Conservation (phyloP, 2,113 vertebrate genomes). For the Pelecanoides urinatrix region DNA sequence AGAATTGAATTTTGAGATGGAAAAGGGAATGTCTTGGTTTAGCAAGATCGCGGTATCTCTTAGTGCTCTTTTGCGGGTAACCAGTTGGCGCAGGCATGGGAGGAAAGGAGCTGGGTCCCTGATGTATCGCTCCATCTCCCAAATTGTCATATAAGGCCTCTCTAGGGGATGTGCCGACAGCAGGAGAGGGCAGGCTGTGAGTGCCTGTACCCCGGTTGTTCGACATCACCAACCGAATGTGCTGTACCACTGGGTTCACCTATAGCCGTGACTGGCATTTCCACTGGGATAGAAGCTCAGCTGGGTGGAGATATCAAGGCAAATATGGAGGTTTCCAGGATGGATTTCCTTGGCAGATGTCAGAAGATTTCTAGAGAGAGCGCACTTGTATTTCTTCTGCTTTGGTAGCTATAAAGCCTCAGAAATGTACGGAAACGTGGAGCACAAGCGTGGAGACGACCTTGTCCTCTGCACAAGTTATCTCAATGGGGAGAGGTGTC, state of each 20-base stretch:
- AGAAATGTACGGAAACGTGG: neutral
- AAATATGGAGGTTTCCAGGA: neutral
- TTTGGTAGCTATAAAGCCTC: neutral
- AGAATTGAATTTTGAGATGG: neutral
- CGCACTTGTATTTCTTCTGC: neutral
- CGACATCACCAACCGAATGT: accelerated
- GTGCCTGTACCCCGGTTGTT: accelerated
- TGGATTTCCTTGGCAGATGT: neutral
- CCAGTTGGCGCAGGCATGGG: neutral
- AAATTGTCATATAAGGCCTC: accelerated
- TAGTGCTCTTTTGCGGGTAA: neutral
- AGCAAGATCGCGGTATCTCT: neutral
- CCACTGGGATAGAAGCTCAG: neutral
- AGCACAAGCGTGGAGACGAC: neutral
- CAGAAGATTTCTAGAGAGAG: neutral
- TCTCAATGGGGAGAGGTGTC: accelerated
- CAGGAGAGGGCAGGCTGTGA: neutral
- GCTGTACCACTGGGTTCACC: neutral
- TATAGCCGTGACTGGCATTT: neutral
- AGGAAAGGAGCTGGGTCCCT: neutral
- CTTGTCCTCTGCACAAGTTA: neutral
- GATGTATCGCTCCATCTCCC: accelerated
- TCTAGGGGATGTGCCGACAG: neutral
- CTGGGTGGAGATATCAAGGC: neutral
- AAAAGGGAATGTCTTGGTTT: neutral